Evolutionary conservation across 2,113 vertebrate genomes (phyloP).

Genomic region (Oncorhynchus tshawytscha): DNA sequence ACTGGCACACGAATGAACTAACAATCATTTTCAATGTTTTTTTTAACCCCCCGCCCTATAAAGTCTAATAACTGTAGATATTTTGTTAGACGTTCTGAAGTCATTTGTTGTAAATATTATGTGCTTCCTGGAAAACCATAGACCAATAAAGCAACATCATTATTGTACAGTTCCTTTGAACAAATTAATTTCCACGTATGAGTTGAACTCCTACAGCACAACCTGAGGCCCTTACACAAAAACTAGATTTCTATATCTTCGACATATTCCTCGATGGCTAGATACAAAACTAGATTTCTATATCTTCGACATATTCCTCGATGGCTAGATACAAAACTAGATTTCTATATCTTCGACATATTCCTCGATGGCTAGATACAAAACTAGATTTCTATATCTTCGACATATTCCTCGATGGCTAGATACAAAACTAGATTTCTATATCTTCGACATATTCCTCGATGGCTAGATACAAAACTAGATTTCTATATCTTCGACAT

Average conservation of each 20-base stretch:
- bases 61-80: too few relatives aligned
- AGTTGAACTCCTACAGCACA: constrained; percentile 56
- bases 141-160: constrained; percentile 55
- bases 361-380: too few relatives aligned
- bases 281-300: constrained; percentile 13
- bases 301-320: too few relatives aligned
- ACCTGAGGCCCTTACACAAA: constrained; percentile 53
- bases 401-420: too few relatives aligned
- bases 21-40: too few relatives aligned
- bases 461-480: constrained; percentile 44
- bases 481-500: constrained; percentile 50
- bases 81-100: constrained; percentile 60
- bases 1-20: too few relatives aligned
- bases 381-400: too few relatives aligned
- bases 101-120: constrained; percentile 17
- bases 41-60: too few relatives aligned
- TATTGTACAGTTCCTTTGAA: constrained; percentile 61
- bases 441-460: constrained; percentile 38
- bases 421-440: too few relatives aligned
- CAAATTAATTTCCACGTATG: constrained; percentile 48
- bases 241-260: constrained; percentile 48
- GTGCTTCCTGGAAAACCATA: constrained; percentile 48
- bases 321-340: too few relatives aligned
- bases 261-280: constrained; percentile 50
- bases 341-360: too few relatives aligned